Conservation (phyloP, 2,797 vertebrate species). For the Notolabrus celidotus region DNA sequence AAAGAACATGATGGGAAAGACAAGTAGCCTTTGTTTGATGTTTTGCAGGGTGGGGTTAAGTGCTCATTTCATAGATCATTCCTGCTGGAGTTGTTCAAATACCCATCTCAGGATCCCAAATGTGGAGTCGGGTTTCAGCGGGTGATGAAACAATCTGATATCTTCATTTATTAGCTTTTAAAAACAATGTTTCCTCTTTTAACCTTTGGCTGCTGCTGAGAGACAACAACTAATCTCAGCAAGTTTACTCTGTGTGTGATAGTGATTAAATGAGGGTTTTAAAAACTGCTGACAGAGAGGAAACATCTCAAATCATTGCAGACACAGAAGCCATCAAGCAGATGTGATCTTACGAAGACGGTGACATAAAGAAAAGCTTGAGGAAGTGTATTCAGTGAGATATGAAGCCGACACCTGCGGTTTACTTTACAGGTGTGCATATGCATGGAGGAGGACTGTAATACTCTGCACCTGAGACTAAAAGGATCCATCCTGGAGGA, state of each 20-base stretch:
- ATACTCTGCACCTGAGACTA: slow-evolving; percentile 13
- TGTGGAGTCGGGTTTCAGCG: not conserved
- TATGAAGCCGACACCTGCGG: slow-evolving; percentile 14
- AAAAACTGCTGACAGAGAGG: not conserved
- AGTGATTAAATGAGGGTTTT: too few species aligned
- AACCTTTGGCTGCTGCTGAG: too few species aligned
- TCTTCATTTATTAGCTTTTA: not conserved
- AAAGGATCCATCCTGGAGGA: slow-evolving; percentile 44
- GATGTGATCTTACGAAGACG: not conserved
- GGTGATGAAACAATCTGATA: not conserved
- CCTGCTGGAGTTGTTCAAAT: not conserved
- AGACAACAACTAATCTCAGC: too few species aligned
- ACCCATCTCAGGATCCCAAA: not conserved
- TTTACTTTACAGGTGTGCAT: slow-evolving; percentile 45
- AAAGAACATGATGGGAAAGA: slow-evolving; percentile 66
- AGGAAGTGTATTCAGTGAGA: slow-evolving; percentile 6
- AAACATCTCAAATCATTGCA: not conserved
- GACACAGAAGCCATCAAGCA: not conserved
- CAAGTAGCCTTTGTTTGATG: slow-evolving; percentile 58
- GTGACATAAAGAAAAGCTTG: slow-evolving; percentile 11
- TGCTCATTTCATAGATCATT: slow-evolving; percentile 32
- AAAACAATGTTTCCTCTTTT: too few species aligned
- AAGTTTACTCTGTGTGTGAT: too few species aligned
- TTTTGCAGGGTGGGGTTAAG: slow-evolving; percentile 49
- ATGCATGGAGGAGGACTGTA: slow-evolving; percentile 2